phyloP scores from a whole-genome alignment of 37 sponge, comb jelly and placozoan genomes.

The Theonella swinhoei region DNA sequence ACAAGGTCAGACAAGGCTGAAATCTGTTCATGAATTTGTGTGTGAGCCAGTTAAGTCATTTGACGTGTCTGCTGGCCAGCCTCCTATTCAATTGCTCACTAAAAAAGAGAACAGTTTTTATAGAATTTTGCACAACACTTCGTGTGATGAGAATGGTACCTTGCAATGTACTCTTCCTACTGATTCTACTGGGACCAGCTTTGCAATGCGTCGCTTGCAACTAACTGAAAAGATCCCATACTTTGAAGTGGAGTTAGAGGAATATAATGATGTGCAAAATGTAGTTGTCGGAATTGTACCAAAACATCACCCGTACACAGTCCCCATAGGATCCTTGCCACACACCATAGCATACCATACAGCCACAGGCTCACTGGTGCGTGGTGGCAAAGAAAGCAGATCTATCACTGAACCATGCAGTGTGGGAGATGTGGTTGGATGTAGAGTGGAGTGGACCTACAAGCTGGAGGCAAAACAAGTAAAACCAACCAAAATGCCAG shows the following conservation, averaged over 20 bases:
- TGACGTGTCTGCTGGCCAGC: too few relatives aligned
- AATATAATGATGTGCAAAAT: neutral
- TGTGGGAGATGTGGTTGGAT: slow-evolving; percentile 77
- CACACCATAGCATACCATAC: slow-evolving; percentile 48
- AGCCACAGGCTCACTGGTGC: neutral
- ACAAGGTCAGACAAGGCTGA: too few relatives aligned
- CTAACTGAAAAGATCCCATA: slow-evolving; percentile 59
- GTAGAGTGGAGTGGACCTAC: slow-evolving; percentile 26
- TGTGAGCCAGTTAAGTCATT: too few relatives aligned
- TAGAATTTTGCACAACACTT: slow-evolving; percentile 37
- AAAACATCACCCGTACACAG: slow-evolving; percentile 1
- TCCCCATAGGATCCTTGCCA: neutral
- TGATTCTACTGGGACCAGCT: slow-evolving; percentile 13
- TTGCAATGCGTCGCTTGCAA: slow-evolving; percentile 31
- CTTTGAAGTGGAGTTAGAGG: slow-evolving; percentile 60
- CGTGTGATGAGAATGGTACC: neutral
- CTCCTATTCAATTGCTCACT: slow-evolving; percentile 1
- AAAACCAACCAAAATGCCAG: too few relatives aligned
- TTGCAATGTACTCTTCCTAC: neutral
- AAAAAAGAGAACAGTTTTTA: slow-evolving; percentile 31
- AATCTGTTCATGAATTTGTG: too few relatives aligned
- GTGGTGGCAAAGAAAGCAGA: neutral
- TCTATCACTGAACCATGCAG: neutral
- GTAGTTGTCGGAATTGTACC: slow-evolving; percentile 50
- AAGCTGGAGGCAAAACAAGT: slow-evolving; percentile 37